phyloP scores from a whole-genome alignment of 2,888 invertebrate genomes.

The Chymomyza procnemis region DNA sequence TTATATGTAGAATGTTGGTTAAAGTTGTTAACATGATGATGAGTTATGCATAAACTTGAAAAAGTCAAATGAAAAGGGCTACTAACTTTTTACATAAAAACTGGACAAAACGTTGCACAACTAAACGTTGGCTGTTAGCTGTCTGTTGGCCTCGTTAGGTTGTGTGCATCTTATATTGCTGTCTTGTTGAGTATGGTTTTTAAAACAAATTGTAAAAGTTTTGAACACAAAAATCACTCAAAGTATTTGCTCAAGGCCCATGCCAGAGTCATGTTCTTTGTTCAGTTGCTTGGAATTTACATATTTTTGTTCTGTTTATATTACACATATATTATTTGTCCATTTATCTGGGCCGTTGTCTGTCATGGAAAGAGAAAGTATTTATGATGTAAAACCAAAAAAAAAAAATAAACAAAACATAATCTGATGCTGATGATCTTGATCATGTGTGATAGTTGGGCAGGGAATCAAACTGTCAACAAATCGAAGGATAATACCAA shows the following conservation, averaged over 20 bases:
- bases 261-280: slow-evolving; percentile 56
- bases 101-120: slow-evolving; percentile 67
- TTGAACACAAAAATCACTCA: slow-evolving; percentile 73
- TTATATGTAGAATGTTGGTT: neutral
- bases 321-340: slow-evolving; percentile 48
- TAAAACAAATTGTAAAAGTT: slow-evolving; percentile 65
- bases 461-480: neutral
- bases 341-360: slow-evolving; percentile 79
- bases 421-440: slow-evolving; percentile 42
- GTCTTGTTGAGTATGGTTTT: slow-evolving; percentile 21
- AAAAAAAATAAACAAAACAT: slow-evolving; percentile 39
- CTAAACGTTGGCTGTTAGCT: slow-evolving; percentile 55
- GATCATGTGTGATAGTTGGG: slow-evolving; percentile 2
- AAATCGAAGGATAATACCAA: neutral
- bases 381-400: slow-evolving; percentile 41
- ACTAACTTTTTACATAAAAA: slow-evolving; percentile 71
- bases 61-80: slow-evolving; percentile 26
- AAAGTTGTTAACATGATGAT: neutral
- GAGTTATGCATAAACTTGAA: slow-evolving; percentile 8
- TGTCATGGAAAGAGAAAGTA: slow-evolving; percentile 57
- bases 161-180: slow-evolving; percentile 28
- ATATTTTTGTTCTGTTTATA: slow-evolving; percentile 33
- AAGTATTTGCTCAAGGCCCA: slow-evolving; percentile 61
- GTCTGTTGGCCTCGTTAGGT: slow-evolving; percentile 27
- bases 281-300: slow-evolving; percentile 68